phyloP scores from a whole-genome alignment of 2,888 invertebrate genomes.

The Eupeodes luniger region DNA sequence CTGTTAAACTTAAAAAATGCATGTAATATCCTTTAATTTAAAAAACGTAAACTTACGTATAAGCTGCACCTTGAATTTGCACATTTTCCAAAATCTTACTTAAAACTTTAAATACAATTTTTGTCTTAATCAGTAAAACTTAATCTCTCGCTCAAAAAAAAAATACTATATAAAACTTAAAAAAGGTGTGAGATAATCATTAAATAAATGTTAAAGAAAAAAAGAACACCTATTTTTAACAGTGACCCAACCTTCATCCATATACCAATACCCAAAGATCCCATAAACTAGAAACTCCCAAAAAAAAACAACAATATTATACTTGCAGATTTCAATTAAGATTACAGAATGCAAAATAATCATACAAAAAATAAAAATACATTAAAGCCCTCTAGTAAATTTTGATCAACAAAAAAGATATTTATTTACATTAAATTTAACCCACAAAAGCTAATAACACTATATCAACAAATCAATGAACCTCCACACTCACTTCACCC shows the following conservation, averaged over 20 bases:
- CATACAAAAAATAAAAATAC: background rate
- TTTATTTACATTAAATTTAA: constrained; percentile 43
- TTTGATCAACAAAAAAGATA: constrained; percentile 37
- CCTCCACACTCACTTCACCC: constrained; percentile 19
- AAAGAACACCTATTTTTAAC: constrained; percentile 9
- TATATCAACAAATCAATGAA: constrained; percentile 58
- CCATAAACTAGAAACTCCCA: background rate
- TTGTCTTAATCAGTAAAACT: too few relatives aligned
- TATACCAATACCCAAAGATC: background rate
- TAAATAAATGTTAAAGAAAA: background rate
- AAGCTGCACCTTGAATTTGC: too few relatives aligned
- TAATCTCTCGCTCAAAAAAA: too few relatives aligned
- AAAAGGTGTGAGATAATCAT: constrained; percentile 1
- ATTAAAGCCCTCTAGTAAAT: constrained; percentile 12
- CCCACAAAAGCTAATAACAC: constrained; percentile 13
- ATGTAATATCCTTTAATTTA: too few relatives aligned
- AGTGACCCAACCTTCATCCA: background rate
- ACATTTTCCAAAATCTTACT: too few relatives aligned
- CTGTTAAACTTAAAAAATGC: too few relatives aligned
- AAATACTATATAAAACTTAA: too few relatives aligned
- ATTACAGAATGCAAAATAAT: constrained; percentile 15
- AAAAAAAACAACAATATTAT: background rate
- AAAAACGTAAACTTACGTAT: too few relatives aligned
- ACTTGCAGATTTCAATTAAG: constrained; percentile 36
- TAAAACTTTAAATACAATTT: too few relatives aligned